phyloP scores from a whole-genome alignment of 2,797 vertebrate genomes.

The Cyprinodon diabolis region DNA sequence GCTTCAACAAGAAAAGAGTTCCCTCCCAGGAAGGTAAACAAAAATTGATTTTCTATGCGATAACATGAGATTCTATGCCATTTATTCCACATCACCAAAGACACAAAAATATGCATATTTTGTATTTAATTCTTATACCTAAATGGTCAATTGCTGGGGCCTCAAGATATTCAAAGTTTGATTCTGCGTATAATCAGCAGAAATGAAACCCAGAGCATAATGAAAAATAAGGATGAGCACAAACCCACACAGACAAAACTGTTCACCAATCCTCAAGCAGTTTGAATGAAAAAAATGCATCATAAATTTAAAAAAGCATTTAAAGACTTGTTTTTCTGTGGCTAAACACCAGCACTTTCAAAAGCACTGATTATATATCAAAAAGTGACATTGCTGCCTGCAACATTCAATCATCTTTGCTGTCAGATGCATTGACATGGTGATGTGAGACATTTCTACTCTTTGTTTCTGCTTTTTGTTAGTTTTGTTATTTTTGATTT shows the following conservation, averaged over 20 bases:
- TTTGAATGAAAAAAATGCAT: background rate
- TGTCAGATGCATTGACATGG: background rate
- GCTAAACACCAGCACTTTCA: background rate
- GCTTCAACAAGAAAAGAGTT: background rate
- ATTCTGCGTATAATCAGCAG: background rate
- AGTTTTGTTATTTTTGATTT: background rate
- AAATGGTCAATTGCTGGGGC: background rate
- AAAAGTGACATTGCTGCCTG: background rate
- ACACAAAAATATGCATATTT: background rate
- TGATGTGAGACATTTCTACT: background rate
- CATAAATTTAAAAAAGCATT: background rate
- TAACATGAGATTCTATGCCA: background rate
- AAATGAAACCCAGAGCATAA: background rate
- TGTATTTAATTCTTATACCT: background rate
- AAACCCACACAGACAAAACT: background rate
- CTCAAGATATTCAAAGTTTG: background rate
- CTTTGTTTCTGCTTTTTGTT: conserved; percentile 1
- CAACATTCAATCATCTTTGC: background rate
- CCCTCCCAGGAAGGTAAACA: background rate
- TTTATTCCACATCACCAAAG: background rate
- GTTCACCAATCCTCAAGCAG: background rate
- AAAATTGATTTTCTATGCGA: background rate
- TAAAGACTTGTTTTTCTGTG: conserved; percentile 9
- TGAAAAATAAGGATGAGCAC: background rate
- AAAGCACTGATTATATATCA: conserved; percentile 4